Conservation (phyloP, 2,113 vertebrate genomes). For the Cochlearius cochlearius region DNA sequence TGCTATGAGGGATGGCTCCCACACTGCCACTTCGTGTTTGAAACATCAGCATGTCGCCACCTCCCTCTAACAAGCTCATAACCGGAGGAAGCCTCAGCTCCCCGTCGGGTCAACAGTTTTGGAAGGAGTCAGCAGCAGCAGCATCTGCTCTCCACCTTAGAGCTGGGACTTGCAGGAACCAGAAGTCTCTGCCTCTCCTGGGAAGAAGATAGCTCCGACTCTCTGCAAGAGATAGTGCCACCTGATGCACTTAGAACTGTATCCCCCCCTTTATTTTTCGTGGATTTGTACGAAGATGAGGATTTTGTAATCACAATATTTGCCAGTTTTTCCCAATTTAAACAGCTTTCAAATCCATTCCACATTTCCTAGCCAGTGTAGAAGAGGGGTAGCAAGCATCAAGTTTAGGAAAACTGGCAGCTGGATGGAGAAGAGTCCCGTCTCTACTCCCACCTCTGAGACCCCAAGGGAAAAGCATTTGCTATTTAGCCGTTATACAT, state of each 20-base stretch:
- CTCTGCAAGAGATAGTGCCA: neutral
- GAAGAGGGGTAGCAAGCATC: neutral
- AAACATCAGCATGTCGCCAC: neutral
- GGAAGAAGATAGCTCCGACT: neutral
- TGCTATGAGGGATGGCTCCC: neutral
- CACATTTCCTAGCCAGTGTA: neutral
- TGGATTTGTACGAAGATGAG: neutral
- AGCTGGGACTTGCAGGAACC: neutral
- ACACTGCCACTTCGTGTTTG: neutral
- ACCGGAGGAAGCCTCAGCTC: accelerated
- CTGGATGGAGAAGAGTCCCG: neutral
- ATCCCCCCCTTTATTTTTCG: neutral
- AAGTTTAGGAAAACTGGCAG: neutral
- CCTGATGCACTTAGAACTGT: neutral
- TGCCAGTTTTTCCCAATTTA: neutral
- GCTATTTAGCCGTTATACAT: neutral
- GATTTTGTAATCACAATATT: neutral
- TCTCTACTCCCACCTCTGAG: neutral
- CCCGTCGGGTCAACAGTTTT: neutral
- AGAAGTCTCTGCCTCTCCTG: neutral
- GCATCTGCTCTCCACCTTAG: neutral
- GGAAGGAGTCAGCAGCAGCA: neutral
- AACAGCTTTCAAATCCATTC: neutral
- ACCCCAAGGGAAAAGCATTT: neutral
- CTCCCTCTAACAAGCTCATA: neutral